Conservation (phyloP, 2,888 invertebrate species). For the Lepas anatifera region DNA sequence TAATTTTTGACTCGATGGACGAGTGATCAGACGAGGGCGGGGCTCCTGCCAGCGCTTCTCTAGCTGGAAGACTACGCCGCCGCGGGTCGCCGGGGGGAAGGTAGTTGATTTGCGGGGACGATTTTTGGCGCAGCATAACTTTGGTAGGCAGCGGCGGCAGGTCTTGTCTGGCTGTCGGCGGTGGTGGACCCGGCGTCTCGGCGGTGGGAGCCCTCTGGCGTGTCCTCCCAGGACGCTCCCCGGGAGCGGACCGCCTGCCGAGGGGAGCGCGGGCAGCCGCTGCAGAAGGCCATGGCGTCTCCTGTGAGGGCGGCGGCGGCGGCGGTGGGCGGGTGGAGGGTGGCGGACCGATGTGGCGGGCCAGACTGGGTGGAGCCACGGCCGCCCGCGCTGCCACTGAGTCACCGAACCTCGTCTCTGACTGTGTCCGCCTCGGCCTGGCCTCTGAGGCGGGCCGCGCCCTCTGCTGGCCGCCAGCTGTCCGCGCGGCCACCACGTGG, state of each 20-base stretch:
- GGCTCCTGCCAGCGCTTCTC: neutral
- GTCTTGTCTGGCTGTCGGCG: neutral
- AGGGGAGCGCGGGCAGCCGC: neutral
- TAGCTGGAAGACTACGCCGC: neutral
- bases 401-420: neutral
- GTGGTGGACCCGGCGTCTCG: neutral
- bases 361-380: neutral
- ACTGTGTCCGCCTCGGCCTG: neutral
- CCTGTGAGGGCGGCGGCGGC: neutral
- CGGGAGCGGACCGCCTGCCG: neutral
- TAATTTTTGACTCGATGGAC: neutral
- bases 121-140: neutral
- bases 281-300: neutral
- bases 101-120: constrained; percentile 3
- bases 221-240: neutral
- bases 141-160: constrained; percentile 5
- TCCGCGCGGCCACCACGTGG: constrained; percentile 47
- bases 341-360: neutral
- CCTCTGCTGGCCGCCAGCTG: neutral
- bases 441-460: neutral
- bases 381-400: neutral
- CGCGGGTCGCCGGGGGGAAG: neutral
- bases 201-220: neutral
- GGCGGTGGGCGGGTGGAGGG: neutral
- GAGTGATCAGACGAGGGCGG: neutral